These are phyloP conservation scores for Hydriomena furcata DNA, from an alignment of 2,888 invertebrate genomes.

Conservation along the genomic window DNA sequence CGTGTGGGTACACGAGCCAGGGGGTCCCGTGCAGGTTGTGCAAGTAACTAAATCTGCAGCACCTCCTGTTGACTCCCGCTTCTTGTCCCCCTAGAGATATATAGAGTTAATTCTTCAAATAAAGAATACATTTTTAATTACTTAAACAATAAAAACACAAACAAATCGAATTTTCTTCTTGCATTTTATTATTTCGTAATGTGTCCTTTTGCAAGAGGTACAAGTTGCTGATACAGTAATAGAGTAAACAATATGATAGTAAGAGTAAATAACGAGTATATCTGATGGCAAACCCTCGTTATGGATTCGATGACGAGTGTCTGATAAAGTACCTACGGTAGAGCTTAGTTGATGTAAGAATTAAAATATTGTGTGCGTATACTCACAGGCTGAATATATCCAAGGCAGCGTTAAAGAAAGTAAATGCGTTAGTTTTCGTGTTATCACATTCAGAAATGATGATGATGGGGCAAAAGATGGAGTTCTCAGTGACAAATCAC, in stretches of 20 bases:
- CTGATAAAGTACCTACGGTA: too few relatives aligned
- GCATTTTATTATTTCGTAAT: too few relatives aligned
- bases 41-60: slow-evolving; percentile 92
- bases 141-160: not conserved
- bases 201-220: too few relatives aligned
- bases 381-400: slow-evolving; percentile 81
- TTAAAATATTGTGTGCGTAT: slow-evolving; percentile 32
- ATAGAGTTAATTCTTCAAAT: slow-evolving; percentile 18
- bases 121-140: not conserved
- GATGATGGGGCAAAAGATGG: slow-evolving; percentile 58
- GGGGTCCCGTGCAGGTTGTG: slow-evolving; percentile 89
- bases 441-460: slow-evolving; percentile 56
- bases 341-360: not conserved
- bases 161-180: too few relatives aligned
- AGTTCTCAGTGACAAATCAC: slow-evolving; percentile 65
- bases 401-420: slow-evolving; percentile 78
- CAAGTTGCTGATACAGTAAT: too few relatives aligned
- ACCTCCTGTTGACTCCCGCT: slow-evolving; percentile 89
- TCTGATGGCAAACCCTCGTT: too few relatives aligned
- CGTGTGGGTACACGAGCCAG: slow-evolving; percentile 93
- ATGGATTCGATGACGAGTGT: too few relatives aligned
- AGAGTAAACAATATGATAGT: too few relatives aligned
- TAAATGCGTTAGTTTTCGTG: slow-evolving; percentile 79
- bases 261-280: too few relatives aligned
- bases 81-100: slow-evolving; percentile 89